A percentile compares a stretch with the other conserved stretches of the same genome.
These are phyloP conservation scores for Caenorhabditis auriculariae DNA, from an alignment of 2,888 invertebrate species.

Conservation along the genomic window DNA sequence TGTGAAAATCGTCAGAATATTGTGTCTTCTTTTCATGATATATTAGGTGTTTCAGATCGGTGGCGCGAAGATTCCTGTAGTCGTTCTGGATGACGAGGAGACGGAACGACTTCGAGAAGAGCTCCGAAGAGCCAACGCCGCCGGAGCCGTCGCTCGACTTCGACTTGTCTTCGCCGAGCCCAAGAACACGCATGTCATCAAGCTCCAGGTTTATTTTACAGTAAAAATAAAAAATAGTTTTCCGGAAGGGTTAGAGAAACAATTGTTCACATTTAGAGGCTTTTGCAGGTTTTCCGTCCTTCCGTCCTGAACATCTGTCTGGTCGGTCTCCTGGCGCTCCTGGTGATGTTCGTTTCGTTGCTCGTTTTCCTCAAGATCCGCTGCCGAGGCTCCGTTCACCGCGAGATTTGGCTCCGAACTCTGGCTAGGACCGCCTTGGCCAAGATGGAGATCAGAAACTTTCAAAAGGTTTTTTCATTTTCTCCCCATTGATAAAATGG, in stretches of 20 bases:
- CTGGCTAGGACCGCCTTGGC: constrained; percentile 42
- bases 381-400: constrained; percentile 41
- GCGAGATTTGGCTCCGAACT: constrained; percentile 45
- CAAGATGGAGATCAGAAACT: constrained; percentile 48
- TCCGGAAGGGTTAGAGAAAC: not conserved
- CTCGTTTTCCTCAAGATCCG: constrained; percentile 46
- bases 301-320: constrained; percentile 43
- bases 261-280: not conserved
- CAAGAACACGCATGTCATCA: constrained; percentile 29
- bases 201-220: constrained; percentile 22
- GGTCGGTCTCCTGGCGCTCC: constrained; percentile 31
- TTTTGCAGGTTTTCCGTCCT: constrained; percentile 42
- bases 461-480: constrained; percentile 22
- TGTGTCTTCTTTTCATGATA: no score
- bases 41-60: constrained; percentile 37
- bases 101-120: constrained; percentile 31
- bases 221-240: not conserved
- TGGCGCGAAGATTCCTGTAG: constrained; percentile 45
- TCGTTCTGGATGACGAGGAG: constrained; percentile 43
- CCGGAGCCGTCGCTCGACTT: constrained; percentile 26
- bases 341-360: constrained; percentile 43
- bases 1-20: no score
- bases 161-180: constrained; percentile 26
- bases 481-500: not conserved
- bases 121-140: constrained; percentile 16